Base-by-base conservation (phyloP, 2,888 invertebrate species). In the Exephanes ischioxanthus region DNA sequence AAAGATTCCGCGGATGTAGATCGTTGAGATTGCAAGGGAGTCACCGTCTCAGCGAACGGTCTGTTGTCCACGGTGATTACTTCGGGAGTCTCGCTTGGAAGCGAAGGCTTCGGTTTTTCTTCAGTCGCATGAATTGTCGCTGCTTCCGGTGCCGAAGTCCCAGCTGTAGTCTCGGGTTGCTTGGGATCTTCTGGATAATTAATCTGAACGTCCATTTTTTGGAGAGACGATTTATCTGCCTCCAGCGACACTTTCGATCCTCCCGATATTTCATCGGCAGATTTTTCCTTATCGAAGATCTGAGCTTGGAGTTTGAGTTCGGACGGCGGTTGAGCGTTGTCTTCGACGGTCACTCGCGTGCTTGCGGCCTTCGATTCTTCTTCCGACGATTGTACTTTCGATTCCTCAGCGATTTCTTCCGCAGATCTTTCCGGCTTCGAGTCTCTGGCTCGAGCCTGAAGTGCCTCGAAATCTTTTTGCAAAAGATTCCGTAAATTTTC, bases 41-140 rank as follows among this genome's bases (percentile, higher is more conserved):
- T 71, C 33, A 80, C 68, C 45, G 80, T 77, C 11, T 72, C 82
- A 3, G 73, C 67, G 9, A 86, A 83, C 58, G 76, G 83, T 58
- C 83, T 73, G 33, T 77, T 73, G 51, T 86, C 83, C 0, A 86
- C 83, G 11, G 83, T 83, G 7, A 86, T 83, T 6, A 86, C 55
- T 66, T 86, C 83, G 30, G 83, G 53, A 1, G 66, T 83, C 66
- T 75, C 77, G 33, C 67, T 72, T 26, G 58, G 16, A 11, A 41
- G 16, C 2, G 72, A 55, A 45, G 26, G 55, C 19, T 53, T 14
- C 2, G 58, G 19, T 58, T 58, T 45, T 53, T 66, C 26, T 53
- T 79, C 72, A 26, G 19, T 30, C 45, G 70, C 51, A 83, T 72
- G 37, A 63, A 45, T 26, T 55, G 76, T 63, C 7, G 72, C 48